Conservation (phyloP, 2,888 invertebrate species). For the Synergus umbraculus region DNA sequence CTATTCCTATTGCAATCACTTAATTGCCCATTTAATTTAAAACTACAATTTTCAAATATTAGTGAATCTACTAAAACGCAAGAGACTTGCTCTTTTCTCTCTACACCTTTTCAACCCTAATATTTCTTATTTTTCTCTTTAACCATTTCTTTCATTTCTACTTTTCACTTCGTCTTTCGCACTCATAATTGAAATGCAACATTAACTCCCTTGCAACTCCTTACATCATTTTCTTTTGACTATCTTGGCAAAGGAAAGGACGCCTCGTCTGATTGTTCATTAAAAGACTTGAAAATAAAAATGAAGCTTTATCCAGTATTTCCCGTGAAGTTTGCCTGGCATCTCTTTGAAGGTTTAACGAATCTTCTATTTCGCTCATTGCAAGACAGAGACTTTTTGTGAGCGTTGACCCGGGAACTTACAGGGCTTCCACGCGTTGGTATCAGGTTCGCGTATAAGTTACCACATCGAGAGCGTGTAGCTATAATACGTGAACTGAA, state of each 20-base stretch:
- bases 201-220: neutral
- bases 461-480: neutral
- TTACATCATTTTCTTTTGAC: conserved; percentile 1
- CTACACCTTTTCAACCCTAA: neutral
- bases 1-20: too few relatives aligned
- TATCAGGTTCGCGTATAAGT: neutral
- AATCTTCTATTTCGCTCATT: conserved; percentile 25
- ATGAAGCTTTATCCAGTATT: conserved; percentile 13
- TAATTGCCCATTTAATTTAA: too few relatives aligned
- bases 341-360: conserved; percentile 25
- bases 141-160: neutral
- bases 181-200: conserved; percentile 3
- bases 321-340: conserved; percentile 1
- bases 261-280: conserved; percentile 6
- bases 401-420: conserved; percentile 17
- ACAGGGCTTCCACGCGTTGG: neutral
- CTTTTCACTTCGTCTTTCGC: neutral
- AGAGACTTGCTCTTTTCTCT: neutral
- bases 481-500: conserved; percentile 54
- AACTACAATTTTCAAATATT: neutral
- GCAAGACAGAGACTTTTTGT: neutral
- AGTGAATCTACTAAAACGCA: neutral
- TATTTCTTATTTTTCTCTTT: neutral
- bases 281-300: conserved; percentile 12
- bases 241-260: neutral